These are phyloP conservation scores for Torymus tubicola DNA, from an alignment of 2,888 invertebrate species.

Conservation along the genomic window DNA sequence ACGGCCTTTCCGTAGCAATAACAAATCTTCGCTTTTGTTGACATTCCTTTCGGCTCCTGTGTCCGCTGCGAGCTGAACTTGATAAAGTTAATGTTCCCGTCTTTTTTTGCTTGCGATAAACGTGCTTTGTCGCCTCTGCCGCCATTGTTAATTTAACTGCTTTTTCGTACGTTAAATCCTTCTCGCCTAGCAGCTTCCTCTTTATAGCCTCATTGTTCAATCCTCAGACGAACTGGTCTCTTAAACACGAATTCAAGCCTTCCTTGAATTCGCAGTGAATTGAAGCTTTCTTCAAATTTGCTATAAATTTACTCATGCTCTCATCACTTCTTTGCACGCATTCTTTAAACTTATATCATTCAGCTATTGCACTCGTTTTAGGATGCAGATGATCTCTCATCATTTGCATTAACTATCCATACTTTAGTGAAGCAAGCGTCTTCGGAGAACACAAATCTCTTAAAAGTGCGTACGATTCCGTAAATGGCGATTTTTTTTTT, in stretches of 20 bases:
- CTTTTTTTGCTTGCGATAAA: neutral
- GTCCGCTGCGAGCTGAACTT: neutral
- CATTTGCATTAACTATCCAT: conserved; percentile 43
- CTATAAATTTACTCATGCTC: neutral
- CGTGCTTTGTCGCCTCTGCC: conserved; percentile 2
- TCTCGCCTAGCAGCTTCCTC: conserved; percentile 35
- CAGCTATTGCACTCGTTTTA: neutral
- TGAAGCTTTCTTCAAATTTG: neutral
- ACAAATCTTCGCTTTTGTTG: too few species aligned
- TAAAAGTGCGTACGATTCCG: neutral
- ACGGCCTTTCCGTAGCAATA: too few species aligned
- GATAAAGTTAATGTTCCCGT: neutral
- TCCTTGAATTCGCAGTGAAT: neutral
- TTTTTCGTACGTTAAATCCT: conserved; percentile 15
- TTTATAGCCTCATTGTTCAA: neutral
- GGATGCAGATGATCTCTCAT: conserved; percentile 58
- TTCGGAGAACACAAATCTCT: conserved; percentile 11
- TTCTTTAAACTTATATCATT: conserved; percentile 18
- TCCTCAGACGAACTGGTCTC: conserved; percentile 9
- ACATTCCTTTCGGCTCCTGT: too few species aligned
- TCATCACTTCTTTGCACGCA: neutral
- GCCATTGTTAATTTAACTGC: conserved; percentile 26
- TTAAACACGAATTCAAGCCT: neutral
- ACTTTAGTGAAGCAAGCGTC: conserved; percentile 6
- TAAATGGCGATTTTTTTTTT: neutral